These are phyloP conservation scores for Digitonthophagus gazella DNA, from an alignment of 2,888 invertebrate species.

Conservation along the genomic window DNA sequence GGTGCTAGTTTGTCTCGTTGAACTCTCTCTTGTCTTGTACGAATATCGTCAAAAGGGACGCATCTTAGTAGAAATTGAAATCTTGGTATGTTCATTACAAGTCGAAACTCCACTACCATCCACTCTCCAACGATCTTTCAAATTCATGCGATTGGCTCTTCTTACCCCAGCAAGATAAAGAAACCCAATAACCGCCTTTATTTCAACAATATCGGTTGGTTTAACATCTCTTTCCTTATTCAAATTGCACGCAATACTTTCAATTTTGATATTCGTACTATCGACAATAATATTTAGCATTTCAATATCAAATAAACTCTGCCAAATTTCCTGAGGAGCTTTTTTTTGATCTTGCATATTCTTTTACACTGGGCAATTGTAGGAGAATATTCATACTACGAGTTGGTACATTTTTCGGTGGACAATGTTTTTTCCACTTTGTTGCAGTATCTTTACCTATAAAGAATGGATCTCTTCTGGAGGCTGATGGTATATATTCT, in stretches of 20 bases:
- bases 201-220: background rate
- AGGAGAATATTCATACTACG: too few species aligned
- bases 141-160: background rate
- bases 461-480: too few species aligned
- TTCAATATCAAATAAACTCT: too few species aligned
- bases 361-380: too few species aligned
- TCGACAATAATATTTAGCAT: too few species aligned
- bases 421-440: too few species aligned
- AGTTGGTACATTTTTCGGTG: too few species aligned
- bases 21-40: conserved; percentile 2
- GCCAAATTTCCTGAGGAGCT: too few species aligned
- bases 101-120: background rate
- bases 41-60: conserved; percentile 17
- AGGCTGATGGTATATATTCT: too few species aligned
- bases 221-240: background rate
- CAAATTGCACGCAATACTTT: background rate
- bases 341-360: too few species aligned
- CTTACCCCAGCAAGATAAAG: background rate
- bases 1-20: conserved; percentile 19
- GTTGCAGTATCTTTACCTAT: too few species aligned
- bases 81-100: conserved; percentile 4
- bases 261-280: background rate
- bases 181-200: background rate
- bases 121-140: too few species aligned
- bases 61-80: conserved; percentile 14